Evolutionary conservation across 1,140 invertebrate genomes (phyloP).

Genomic region (Aplysia californica): DNA sequence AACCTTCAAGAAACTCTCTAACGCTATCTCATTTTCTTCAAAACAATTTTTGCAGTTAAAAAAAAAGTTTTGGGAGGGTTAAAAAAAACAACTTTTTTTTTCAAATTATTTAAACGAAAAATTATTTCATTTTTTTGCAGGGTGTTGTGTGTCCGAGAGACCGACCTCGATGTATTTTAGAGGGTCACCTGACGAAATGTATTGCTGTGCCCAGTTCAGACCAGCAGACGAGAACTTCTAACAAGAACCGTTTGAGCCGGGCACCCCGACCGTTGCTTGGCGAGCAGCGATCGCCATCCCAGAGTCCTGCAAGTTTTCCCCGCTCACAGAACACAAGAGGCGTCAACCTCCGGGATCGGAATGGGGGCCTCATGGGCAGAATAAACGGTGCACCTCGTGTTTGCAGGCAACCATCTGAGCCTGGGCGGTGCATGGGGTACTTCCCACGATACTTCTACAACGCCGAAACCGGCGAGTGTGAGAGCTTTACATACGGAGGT

Average conservation of each 20-base stretch:
- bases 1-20: not conserved
- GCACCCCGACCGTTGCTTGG: no score
- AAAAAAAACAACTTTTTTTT: no score
- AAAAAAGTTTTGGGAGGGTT: no score
- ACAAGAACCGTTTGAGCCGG: not conserved
- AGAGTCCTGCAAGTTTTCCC: no score
- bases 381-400: not conserved
- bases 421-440: conserved; percentile 46
- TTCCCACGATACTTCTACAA: conserved; percentile 65
- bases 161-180: not conserved
- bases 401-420: conserved; percentile 22
- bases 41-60: no score
- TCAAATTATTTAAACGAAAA: no score
- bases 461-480: conserved; percentile 55
- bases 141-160: not conserved
- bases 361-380: no score
- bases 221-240: not conserved
- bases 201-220: not conserved
- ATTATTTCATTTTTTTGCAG: no score
- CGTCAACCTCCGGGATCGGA: conserved; percentile 1
- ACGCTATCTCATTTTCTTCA: not conserved
- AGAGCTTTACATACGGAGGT: conserved; percentile 65
- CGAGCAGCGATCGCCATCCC: no score
- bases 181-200: not conserved
- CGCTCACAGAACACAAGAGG: not conserved